These are phyloP conservation scores for Folsomia candida DNA, from an alignment of 2,888 invertebrate species.

Conservation along the genomic window DNA sequence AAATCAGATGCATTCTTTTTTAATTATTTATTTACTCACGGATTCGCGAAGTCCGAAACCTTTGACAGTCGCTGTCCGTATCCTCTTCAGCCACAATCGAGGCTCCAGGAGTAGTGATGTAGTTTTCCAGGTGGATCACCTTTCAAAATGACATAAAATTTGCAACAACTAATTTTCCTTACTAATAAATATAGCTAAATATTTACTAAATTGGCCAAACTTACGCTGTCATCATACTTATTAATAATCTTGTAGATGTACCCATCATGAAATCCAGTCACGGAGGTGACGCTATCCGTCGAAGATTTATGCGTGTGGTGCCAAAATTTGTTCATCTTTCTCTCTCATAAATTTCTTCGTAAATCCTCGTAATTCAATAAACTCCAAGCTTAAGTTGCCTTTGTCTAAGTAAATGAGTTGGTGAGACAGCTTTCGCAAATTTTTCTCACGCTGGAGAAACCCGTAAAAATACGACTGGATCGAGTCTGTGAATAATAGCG, in stretches of 20 bases:
- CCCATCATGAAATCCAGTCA: conserved; percentile 16
- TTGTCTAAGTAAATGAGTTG: too few relatives aligned
- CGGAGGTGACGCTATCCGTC: conserved; percentile 10
- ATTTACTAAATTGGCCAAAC: too few relatives aligned
- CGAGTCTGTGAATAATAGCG: too few relatives aligned
- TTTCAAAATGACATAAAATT: not conserved
- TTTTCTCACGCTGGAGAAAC: too few relatives aligned
- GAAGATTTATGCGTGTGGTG: conserved; percentile 12
- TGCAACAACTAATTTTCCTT: not conserved
- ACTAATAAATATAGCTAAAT: too few relatives aligned
- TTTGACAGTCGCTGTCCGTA: conserved; percentile 3
- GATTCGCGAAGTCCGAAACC: conserved; percentile 1
- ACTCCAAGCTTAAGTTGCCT: too few relatives aligned
- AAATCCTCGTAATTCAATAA: too few relatives aligned
- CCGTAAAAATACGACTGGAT: too few relatives aligned
- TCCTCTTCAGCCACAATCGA: conserved; percentile 6
- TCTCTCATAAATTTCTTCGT: too few relatives aligned
- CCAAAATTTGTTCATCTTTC: conserved; percentile 17
- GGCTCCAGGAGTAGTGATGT: not conserved
- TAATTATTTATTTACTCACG: conserved; percentile 2
- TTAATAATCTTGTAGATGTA: conserved; percentile 18
- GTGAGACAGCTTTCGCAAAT: too few relatives aligned
- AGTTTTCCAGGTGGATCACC: conserved; percentile 13
- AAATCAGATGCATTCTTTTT: too few relatives aligned
- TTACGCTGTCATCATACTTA: conserved; percentile 15